Conservation (phyloP, 2,888 invertebrate species). For the Agrochola lychnidis region DNA sequence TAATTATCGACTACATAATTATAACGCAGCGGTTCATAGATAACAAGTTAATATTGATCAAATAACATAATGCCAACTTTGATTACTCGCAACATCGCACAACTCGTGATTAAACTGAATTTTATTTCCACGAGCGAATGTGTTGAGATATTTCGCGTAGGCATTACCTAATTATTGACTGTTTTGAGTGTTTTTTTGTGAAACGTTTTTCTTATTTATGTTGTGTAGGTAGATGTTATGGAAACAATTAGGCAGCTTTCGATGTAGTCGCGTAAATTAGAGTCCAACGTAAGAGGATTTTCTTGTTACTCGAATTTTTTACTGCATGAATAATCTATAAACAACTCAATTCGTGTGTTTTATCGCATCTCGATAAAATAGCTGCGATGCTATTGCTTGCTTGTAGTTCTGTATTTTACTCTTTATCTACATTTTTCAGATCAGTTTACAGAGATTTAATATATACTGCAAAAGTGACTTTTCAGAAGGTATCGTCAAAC, state of each 20-base stretch:
- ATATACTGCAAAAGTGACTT: too few relatives aligned
- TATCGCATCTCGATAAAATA: not conserved
- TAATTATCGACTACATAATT: not conserved
- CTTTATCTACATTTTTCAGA: not conserved
- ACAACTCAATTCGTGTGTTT: not conserved
- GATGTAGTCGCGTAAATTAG: not conserved
- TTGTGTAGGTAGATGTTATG: not conserved
- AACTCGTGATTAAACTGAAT: not conserved
- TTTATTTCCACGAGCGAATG: not conserved
- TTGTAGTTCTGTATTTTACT: not conserved
- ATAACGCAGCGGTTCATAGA: not conserved
- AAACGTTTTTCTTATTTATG: not conserved
- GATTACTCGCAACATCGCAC: not conserved
- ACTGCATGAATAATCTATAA: not conserved
- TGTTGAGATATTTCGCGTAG: not conserved
- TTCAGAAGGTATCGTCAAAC: not conserved
- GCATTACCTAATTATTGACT: not conserved
- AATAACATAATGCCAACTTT: not conserved
- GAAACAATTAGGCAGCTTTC: not conserved
- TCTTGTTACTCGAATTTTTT: not conserved
- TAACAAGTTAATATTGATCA: slow-evolving; percentile 4
- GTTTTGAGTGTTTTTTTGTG: not conserved
- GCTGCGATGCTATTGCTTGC: not conserved
- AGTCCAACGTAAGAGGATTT: not conserved
- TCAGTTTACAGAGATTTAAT: not conserved